Conservation (phyloP, 2,888 invertebrate genomes). For the Hirtodrosophila trivittata region DNA sequence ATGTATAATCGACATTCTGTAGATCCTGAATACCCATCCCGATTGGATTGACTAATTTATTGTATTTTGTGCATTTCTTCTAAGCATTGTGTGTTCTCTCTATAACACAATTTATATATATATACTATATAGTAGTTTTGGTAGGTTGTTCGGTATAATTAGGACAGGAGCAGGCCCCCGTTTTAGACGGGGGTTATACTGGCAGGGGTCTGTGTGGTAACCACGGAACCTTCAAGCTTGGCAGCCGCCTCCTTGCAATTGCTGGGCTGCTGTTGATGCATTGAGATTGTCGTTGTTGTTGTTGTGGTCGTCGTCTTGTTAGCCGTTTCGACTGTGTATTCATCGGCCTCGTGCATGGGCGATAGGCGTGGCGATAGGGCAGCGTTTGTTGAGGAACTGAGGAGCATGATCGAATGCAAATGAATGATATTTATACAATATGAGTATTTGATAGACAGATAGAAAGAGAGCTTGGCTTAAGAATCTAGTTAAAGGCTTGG, state of each 20-base stretch:
- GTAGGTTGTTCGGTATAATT: conserved; percentile 31
- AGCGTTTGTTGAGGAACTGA: conserved; percentile 66
- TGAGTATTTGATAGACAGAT: background rate
- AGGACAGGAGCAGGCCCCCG: background rate
- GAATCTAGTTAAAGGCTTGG: conserved; percentile 13
- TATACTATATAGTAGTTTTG: background rate
- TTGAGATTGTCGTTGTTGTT: conserved; percentile 8
- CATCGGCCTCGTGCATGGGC: conserved; percentile 94
- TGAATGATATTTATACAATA: conserved; percentile 53
- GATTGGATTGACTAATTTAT: conserved; percentile 27
- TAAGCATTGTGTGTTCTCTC: conserved; percentile 17
- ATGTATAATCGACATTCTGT: conserved; percentile 34
- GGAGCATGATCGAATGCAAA: conserved; percentile 55
- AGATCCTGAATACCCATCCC: conserved; percentile 6
- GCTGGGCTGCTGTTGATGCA: conserved; percentile 40
- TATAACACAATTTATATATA: background rate
- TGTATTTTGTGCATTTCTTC: conserved; percentile 47
- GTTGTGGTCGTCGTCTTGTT: conserved; percentile 34
- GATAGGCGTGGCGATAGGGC: conserved; percentile 86
- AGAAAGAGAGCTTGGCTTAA: conserved; percentile 2
- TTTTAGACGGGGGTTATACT: conserved; percentile 76
- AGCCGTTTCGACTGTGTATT: conserved; percentile 76
- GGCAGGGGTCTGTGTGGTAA: conserved; percentile 47
- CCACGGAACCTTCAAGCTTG: conserved; percentile 53
- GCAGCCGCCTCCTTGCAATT: conserved; percentile 61